phyloP scores from a whole-genome alignment of 2,888 invertebrate genomes.

The Drosophila formosana region DNA sequence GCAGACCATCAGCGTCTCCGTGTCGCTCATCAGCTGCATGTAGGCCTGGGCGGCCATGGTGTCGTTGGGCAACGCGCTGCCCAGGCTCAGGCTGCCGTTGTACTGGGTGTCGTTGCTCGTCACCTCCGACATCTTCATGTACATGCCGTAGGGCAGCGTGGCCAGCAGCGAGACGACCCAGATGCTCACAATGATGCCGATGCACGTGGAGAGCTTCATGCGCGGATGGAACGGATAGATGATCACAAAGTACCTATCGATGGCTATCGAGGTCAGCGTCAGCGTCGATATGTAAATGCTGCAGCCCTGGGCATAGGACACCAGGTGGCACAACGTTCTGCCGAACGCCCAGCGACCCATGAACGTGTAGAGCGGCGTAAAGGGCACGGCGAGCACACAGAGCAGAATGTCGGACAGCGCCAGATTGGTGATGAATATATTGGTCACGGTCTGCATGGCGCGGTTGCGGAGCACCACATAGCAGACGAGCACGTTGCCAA shows the following conservation, averaged over 20 bases:
- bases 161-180: conserved; percentile 95
- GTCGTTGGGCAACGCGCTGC: conserved; percentile 37
- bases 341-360: conserved; percentile 97
- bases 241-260: conserved; percentile 98
- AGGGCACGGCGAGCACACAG: conserved; percentile 96
- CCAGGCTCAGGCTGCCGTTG: conserved; percentile 8
- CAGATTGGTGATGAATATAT: conserved; percentile 98
- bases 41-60: conserved; percentile 69
- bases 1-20: conserved; percentile 85
- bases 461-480: conserved; percentile 96
- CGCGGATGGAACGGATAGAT: conserved; percentile 97
- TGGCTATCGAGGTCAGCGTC: conserved; percentile 98
- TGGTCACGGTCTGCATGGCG: conserved; percentile 99
- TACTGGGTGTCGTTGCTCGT: conserved; percentile 45
- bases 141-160: conserved; percentile 93
- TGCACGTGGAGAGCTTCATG: conserved; percentile 95
- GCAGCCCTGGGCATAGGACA: conserved; percentile 95
- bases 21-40: conserved; percentile 66
- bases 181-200: conserved; percentile 93
- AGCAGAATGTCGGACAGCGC: conserved; percentile 97
- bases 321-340: conserved; percentile 94
- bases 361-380: conserved; percentile 98
- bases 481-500: conserved; percentile 96
- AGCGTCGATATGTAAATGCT: conserved; percentile 99
- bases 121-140: conserved; percentile 84